Percentiles rank a stretch among this genome's conserved stretches.
Evolutionary conservation across 2,888 invertebrate species (phyloP).

Genomic region (Cryptocheilus praepositus): DNA sequence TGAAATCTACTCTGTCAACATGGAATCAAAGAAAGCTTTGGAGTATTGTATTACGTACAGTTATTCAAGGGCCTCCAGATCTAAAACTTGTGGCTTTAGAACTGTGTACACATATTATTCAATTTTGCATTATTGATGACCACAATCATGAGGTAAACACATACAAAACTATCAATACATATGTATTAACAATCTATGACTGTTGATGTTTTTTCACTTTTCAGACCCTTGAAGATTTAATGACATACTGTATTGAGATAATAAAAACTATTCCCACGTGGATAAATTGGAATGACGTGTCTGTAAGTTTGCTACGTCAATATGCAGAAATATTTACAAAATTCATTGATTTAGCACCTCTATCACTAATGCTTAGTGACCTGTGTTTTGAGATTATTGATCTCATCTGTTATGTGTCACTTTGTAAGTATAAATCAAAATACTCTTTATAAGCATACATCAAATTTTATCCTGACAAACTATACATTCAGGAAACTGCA

Average conservation of each 20-base stretch:
- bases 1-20: constrained; percentile 56
- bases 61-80: constrained; percentile 56
- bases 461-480: too few relatives aligned
- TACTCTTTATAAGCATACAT: too few relatives aligned
- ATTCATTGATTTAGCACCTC: constrained; percentile 41
- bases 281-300: constrained; percentile 49
- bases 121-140: constrained; percentile 44
- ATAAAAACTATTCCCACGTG: constrained; percentile 59
- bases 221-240: constrained; percentile 51
- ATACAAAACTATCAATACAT: background rate
- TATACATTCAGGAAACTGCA: too few relatives aligned
- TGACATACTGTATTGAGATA: constrained; percentile 57
- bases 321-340: constrained; percentile 44
- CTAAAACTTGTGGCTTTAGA: constrained; percentile 62
- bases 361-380: constrained; percentile 44
- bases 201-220: constrained; percentile 21
- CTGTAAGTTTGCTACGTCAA: constrained; percentile 30
- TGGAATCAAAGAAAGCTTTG: constrained; percentile 60
- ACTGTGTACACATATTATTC: constrained; percentile 56
- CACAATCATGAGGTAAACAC: constrained; percentile 41
- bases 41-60: constrained; percentile 50
- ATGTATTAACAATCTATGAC: too few relatives aligned
- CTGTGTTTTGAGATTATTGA: constrained; percentile 63
- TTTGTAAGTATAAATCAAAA: constrained; percentile 55
- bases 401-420: constrained; percentile 46